Base-by-base conservation (phyloP, 2,888 invertebrate genomes). In the Hylaea fasciaria region DNA sequence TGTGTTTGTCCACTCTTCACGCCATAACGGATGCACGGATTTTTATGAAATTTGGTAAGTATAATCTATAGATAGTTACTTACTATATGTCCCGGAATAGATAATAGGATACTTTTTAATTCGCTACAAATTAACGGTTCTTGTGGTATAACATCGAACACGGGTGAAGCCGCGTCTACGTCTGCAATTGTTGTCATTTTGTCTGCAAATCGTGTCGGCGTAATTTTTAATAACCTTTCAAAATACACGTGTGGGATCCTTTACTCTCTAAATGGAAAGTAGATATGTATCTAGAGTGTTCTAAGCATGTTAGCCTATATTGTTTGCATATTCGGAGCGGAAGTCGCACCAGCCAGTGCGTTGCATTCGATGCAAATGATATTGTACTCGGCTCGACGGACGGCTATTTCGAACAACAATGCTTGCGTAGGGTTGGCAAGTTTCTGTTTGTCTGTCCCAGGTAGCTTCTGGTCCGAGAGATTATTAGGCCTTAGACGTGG, bases 361-460 rank as follows among this genome's bases (percentile, higher is more conserved):
- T 35, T 66, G 65, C 67, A 69, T 72, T 72, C 60, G 68, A 73
- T 73, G 74, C 68, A 68, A 72, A 72, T 73, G 56, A 62, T 65
- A 52, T 41, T 51, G 66, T 44, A 59, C 51, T 62, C 56, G 51
- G 62, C 62, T 57, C 65, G 39, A 29, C 53, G 17, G 48, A 58
- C 57, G n/a, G 29, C 35, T 48, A 50, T 53, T 64, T 62, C 53
- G 32, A 41, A 62, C 59, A 66, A 68, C 64, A 70, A 64, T 66
- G 41, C 54, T 22, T 44, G 39, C 48, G 28, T 61, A 69, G 64
- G 64, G 69, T 17, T 69, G 59, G 9, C 47, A 28, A 8, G 17
- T 10, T 9, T 35, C 9, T 35, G 9, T 35, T 35, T 35, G 9
- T 35, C 9, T 9, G 11, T 9, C n/a, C n/a, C n/a, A n/a, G n/a